Conservation (phyloP, 1,140 invertebrate species). For the Aphelenchoides besseyi region DNA sequence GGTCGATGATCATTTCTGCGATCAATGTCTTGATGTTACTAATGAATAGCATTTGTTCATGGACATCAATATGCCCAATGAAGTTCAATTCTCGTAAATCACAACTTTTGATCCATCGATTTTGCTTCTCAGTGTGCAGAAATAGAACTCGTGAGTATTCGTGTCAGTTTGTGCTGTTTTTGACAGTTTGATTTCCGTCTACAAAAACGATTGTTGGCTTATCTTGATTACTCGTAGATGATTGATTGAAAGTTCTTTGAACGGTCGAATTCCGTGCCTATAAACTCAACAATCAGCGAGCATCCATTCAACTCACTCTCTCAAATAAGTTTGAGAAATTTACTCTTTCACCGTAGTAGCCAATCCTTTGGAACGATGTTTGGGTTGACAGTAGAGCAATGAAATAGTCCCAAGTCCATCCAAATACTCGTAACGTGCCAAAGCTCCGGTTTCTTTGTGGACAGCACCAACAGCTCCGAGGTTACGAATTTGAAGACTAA, state of each 20-base stretch:
- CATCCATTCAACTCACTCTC: neutral
- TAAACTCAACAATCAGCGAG: too few relatives aligned
- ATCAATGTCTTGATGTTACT: too few relatives aligned
- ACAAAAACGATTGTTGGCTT: neutral
- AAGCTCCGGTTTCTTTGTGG: neutral
- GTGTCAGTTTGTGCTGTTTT: neutral
- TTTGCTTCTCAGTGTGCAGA: neutral
- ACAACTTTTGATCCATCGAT: neutral
- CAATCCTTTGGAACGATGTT: neutral
- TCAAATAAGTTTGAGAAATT: conserved; percentile 1
- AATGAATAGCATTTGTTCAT: too few relatives aligned
- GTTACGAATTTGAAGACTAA: neutral
- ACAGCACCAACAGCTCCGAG: neutral
- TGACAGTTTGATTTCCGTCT: neutral
- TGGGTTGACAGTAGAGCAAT: neutral
- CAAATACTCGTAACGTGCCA: conserved; percentile 2
- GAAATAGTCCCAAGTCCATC: conserved; percentile 4
- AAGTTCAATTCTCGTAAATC: conserved; percentile 1
- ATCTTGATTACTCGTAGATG: neutral
- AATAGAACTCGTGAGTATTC: too few relatives aligned
- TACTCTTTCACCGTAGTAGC: neutral
- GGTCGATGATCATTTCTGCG: too few relatives aligned
- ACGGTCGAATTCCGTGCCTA: neutral
- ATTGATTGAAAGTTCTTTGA: neutral
- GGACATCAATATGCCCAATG: too few relatives aligned